phyloP scores from a whole-genome alignment of 2,797 vertebrate species.

The Xiphorhynchus erythropygius region DNA sequence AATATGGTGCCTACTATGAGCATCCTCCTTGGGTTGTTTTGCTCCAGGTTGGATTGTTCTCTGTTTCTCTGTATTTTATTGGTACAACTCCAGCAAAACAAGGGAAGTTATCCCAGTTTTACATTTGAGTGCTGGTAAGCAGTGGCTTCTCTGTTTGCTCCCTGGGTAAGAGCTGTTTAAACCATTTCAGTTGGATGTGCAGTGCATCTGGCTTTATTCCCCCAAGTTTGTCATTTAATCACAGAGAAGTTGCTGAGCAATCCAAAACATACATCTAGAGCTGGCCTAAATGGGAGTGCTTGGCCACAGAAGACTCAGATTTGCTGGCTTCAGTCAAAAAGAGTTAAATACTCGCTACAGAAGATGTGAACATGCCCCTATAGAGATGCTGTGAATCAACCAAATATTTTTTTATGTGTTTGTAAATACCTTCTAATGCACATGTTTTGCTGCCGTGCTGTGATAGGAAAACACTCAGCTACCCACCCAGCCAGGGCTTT shows the following conservation, averaged over 20 bases:
- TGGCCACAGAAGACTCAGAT: neutral
- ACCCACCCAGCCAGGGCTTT: neutral
- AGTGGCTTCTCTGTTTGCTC: neutral
- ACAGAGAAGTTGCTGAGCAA: neutral
- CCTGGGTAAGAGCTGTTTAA: neutral
- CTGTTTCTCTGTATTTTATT: neutral
- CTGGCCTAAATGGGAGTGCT: neutral
- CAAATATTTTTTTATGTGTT: neutral
- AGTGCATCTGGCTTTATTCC: neutral
- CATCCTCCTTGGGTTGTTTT: neutral
- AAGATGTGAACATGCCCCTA: neutral
- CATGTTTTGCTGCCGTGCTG: rapidly evolving
- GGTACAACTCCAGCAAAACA: rapidly evolving
- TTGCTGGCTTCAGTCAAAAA: neutral
- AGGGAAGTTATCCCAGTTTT: neutral
- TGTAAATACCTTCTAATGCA: neutral
- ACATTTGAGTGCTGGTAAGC: rapidly evolving
- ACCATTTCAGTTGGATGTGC: neutral
- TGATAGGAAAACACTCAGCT: neutral
- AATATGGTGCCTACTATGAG: neutral
- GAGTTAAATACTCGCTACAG: rapidly evolving
- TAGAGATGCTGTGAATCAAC: neutral
- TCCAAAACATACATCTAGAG: neutral
- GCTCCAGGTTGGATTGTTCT: neutral
- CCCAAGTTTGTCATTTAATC: neutral